Percentiles rank a stretch among this genome's conserved stretches.
These are phyloP conservation scores for Charina bottae DNA, from an alignment of 2,113 vertebrate species.

Conservation along the genomic window DNA sequence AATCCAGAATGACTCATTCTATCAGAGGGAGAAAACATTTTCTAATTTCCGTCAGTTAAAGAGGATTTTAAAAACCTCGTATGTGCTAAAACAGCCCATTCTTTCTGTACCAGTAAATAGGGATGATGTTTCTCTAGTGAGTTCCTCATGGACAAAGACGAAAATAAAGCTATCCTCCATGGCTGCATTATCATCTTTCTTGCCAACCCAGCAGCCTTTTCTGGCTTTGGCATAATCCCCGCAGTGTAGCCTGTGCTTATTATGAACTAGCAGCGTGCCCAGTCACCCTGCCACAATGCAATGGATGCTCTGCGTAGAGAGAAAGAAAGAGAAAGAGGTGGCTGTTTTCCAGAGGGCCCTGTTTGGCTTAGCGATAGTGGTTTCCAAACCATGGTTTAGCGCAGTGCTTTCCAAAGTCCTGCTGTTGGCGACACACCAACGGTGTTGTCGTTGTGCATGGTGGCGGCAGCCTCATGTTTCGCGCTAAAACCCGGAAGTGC, in stretches of 20 bases:
- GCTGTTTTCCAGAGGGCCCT: background rate
- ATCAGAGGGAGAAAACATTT: conserved; percentile 4
- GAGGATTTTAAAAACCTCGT: background rate
- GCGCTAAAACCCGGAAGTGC: too few relatives aligned
- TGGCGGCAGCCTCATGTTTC: too few relatives aligned
- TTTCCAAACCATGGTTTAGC: background rate
- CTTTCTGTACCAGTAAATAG: background rate
- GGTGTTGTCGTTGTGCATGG: too few relatives aligned
- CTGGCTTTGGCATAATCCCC: background rate
- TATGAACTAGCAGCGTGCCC: too few relatives aligned
- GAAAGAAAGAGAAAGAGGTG: background rate
- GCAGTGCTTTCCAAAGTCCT: too few relatives aligned
- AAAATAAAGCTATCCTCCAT: background rate
- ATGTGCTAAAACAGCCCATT: background rate
- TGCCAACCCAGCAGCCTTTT: background rate
- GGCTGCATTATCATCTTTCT: background rate
- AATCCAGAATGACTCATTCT: conserved; percentile 27
- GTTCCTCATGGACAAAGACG: background rate
- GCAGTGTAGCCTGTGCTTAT: background rate
- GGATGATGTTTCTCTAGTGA: background rate
- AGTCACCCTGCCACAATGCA: background rate
- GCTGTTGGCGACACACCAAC: too few relatives aligned
- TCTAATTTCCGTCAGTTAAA: conserved; percentile 19
- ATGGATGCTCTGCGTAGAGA: background rate
- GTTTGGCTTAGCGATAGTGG: background rate